Evolutionary conservation across 2,797 vertebrate genomes (phyloP), one percentile per base, ranked within the genome.

Genomic region (Sarcoramphus papa): DNA sequence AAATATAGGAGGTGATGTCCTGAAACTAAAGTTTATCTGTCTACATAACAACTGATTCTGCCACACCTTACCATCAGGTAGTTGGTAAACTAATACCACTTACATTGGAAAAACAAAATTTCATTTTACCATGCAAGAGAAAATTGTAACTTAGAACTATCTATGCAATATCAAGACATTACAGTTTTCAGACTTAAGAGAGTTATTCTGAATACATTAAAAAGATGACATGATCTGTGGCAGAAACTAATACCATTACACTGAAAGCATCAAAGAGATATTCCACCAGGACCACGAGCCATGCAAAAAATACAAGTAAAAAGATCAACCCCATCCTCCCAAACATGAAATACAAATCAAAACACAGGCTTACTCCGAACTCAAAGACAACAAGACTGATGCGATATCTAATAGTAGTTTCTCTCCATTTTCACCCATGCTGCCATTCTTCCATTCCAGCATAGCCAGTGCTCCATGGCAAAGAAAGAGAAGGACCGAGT

Each of bases 381-480:
- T 99, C 64, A 99, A 97, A 40, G 96, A 98, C 96, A 99, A 97
- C 86, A 99, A 97, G 12, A 98, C 98, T 18, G 93, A 96, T 23
- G 97, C 98, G 7, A 99, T 98, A 90, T 99, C 95, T 87, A 99
- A 56, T 23, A 99, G 98, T 0, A 99, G 97, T 45, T 97, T 95
- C 92, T 99, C 99, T 94, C 98, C 98, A 35, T 97, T 96, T 12
- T 92, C 96, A 35, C 98, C 98, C 79, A 98, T 97, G 11, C 91
- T 96, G 65, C 98, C 94, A 2, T 94, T 95, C 96, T 98, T 99
- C 99, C 99, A 99, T 82, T 98, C 98, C 96, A 99, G 73, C 99
- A 99, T 99, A 45, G 99, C 99, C 88, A 99, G 97, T 12, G 98
- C 98, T 28, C 99, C 99, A 19, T 99, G 99, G 95, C 99, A 99